A percentile compares a stretch with the other conserved stretches of the same genome.
phyloP scores from a whole-genome alignment of 2,113 vertebrate species.

The Dasyprocta punctata region DNA sequence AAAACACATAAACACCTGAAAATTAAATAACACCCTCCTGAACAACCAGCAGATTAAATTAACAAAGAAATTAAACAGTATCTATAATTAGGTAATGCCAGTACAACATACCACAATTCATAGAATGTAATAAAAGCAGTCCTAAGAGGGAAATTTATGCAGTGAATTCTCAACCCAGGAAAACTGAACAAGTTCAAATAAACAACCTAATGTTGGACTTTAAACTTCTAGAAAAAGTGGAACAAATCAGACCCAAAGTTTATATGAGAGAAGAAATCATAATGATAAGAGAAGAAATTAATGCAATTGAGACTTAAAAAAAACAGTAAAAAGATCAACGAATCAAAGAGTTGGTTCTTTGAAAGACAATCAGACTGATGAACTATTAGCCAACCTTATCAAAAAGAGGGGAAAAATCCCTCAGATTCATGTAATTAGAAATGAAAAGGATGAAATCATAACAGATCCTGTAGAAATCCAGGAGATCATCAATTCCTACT shows the following conservation, averaged over 20 bases:
- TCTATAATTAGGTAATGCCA: neutral
- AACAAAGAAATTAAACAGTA: neutral
- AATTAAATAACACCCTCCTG: neutral
- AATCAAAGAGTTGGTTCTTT: neutral
- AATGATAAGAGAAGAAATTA: neutral
- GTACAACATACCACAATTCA: neutral
- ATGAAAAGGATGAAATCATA: neutral
- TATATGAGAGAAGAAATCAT: neutral
- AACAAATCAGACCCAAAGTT: neutral
- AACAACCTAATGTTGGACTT: neutral
- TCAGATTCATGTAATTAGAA: neutral
- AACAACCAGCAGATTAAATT: neutral
- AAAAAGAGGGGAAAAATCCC: neutral
- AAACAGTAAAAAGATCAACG: neutral
- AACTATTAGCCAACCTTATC: neutral
- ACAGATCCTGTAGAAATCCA: neutral
- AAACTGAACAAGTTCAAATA: neutral
- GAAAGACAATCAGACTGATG: neutral
- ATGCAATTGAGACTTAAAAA: neutral
- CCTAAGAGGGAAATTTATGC: neutral
- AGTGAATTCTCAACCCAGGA: neutral
- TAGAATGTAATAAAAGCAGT: neutral
- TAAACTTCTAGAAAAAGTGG: neutral
- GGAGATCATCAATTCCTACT: neutral
- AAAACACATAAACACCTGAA: neutral